phyloP scores from a whole-genome alignment of 2,797 vertebrate species.

The Clamator glandarius region DNA sequence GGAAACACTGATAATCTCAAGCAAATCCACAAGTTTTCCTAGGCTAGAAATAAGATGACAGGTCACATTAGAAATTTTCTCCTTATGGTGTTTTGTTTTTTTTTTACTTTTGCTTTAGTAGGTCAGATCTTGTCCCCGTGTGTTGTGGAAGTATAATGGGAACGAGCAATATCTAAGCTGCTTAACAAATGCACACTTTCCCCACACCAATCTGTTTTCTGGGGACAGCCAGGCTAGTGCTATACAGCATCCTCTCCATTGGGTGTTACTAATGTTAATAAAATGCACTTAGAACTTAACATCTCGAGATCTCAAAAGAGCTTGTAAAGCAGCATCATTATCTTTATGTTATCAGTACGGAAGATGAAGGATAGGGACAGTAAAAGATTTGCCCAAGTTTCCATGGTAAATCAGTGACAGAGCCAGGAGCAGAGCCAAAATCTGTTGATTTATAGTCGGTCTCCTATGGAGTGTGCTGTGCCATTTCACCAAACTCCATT shows the following conservation, averaged over 20 bases:
- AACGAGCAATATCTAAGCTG: constrained; percentile 54
- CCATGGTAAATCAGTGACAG: constrained; percentile 64
- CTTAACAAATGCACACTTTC: constrained; percentile 63
- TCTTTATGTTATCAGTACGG: constrained; percentile 39
- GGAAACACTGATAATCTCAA: constrained; percentile 30
- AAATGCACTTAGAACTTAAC: constrained; percentile 55
- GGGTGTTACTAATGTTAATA: constrained; percentile 56
- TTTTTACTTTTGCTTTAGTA: constrained; percentile 34
- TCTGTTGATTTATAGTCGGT: constrained; percentile 62
- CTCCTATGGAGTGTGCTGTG: constrained; percentile 19
- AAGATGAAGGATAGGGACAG: constrained; percentile 35
- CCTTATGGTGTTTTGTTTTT: background rate
- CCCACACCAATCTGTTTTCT: constrained; percentile 62
- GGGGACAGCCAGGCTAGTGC: constrained; percentile 48
- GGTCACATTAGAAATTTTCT: constrained; percentile 35
- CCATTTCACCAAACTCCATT: constrained; percentile 66
- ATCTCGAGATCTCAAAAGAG: constrained; percentile 63
- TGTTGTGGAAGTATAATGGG: constrained; percentile 34
- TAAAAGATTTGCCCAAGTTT: constrained; percentile 62
- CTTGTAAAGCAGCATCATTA: constrained; percentile 47
- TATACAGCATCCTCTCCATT: constrained; percentile 41
- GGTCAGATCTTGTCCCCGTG: constrained; percentile 16
- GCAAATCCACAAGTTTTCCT: constrained; percentile 50
- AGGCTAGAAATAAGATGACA: constrained; percentile 1
- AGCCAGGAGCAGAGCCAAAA: constrained; percentile 65